Evolutionary conservation across 2,888 invertebrate genomes (phyloP).

Genomic region (Leptinotarsa peninsularis): DNA sequence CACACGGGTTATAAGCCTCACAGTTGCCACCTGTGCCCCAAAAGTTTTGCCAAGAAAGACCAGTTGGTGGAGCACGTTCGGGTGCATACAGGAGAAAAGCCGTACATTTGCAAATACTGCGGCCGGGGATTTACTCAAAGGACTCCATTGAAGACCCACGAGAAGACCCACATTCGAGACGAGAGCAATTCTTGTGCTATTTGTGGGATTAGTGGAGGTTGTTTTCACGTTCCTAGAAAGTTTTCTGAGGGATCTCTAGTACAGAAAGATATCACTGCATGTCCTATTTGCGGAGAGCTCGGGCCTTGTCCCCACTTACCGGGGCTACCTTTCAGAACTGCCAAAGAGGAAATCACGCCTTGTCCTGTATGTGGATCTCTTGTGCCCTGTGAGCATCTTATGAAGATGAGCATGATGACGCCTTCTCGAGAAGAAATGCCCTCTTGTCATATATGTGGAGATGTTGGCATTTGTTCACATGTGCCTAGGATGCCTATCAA

Average conservation of each 20-base stretch:
- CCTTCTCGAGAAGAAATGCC: slow-evolving; percentile 30
- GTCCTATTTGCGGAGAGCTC: slow-evolving; percentile 26
- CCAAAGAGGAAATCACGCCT: slow-evolving; percentile 24
- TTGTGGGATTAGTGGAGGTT: slow-evolving; percentile 47
- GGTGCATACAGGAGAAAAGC: slow-evolving; percentile 63
- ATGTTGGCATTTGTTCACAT: slow-evolving; percentile 33
- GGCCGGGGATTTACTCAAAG: slow-evolving; percentile 67
- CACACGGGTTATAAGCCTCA: slow-evolving; percentile 67
- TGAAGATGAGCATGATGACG: slow-evolving; percentile 40
- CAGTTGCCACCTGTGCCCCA: slow-evolving; percentile 62
- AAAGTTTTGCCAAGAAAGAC: slow-evolving; percentile 67
- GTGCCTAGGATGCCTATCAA: slow-evolving; percentile 23
- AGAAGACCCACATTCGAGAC: slow-evolving; percentile 73
- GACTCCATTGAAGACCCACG: slow-evolving; percentile 72
- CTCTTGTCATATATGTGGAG: slow-evolving; percentile 37
- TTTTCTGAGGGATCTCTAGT: slow-evolving; percentile 1
- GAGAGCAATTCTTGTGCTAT: slow-evolving; percentile 68
- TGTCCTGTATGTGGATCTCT: slow-evolving; percentile 36
- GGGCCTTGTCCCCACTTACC: slow-evolving; percentile 33
- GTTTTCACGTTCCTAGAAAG: slow-evolving; percentile 24
- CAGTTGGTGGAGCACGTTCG: slow-evolving; percentile 62
- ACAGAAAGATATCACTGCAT: slow-evolving; percentile 26
- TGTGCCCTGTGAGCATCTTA: slow-evolving; percentile 34
- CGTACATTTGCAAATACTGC: slow-evolving; percentile 59
- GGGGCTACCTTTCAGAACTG: slow-evolving; percentile 14